Conservation (phyloP, 1,140 invertebrate species). For the Hylaeus volcanicus region DNA sequence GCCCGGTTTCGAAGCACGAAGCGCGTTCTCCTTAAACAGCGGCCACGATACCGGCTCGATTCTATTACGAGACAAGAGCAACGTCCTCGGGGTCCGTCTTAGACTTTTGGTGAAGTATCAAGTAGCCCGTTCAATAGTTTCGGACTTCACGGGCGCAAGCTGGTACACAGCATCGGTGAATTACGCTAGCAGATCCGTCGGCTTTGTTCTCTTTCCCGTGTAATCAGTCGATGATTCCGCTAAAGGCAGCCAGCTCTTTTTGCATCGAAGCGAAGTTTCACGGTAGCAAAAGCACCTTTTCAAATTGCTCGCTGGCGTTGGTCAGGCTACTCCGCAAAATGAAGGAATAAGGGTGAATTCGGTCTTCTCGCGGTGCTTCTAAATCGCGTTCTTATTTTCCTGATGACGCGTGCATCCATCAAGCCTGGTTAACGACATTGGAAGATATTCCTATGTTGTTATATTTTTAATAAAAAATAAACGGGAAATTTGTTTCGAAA, state of each 20-base stretch:
- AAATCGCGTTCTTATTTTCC: too few species aligned
- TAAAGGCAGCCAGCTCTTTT: not conserved
- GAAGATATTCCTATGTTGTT: too few species aligned
- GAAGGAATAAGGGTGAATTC: too few species aligned
- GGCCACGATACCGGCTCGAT: slow-evolving; percentile 44
- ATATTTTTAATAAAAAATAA: too few species aligned
- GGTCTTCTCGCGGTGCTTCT: too few species aligned
- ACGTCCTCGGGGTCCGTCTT: slow-evolving; percentile 43
- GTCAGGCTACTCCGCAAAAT: too few species aligned
- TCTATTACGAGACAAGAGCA: slow-evolving; percentile 61
- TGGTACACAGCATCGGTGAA: not conserved
- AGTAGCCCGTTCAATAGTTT: slow-evolving; percentile 33
- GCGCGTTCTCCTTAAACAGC: slow-evolving; percentile 28
- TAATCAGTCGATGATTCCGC: not conserved
- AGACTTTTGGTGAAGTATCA: slow-evolving; percentile 39
- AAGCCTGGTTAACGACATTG: too few species aligned
- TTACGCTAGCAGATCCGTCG: too few species aligned
- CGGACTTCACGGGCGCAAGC: not conserved
- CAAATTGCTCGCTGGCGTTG: not conserved
- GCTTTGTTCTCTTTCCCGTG: not conserved
- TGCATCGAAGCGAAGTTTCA: not conserved
- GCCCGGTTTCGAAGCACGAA: slow-evolving; percentile 6
- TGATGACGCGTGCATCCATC: too few species aligned
- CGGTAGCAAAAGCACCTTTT: not conserved
- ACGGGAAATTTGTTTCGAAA: too few species aligned